These are phyloP conservation scores for Coregonus suidteri DNA, from an alignment of 2,797 vertebrate species.

Conservation along the genomic window DNA sequence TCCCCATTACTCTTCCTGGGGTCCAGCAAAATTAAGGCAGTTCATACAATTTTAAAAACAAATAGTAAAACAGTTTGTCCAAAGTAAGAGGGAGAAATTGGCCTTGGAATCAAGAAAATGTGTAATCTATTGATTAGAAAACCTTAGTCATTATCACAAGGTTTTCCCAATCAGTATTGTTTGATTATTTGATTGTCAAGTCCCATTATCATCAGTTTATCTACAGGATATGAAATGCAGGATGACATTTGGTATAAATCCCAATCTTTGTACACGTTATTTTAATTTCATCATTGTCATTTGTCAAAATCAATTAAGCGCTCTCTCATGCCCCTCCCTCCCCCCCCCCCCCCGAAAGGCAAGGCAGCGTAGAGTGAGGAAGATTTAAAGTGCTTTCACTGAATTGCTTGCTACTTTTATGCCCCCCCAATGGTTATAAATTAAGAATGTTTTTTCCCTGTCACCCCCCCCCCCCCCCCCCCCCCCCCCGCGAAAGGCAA, in stretches of 20 bases:
- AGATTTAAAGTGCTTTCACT: slow-evolving; percentile 10
- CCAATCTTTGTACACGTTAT: not conserved
- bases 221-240: not conserved
- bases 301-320: not conserved
- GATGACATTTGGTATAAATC: too few species aligned
- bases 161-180: not conserved
- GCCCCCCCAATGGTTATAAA: slow-evolving; percentile 27
- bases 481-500: too few species aligned
- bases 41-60: not conserved
- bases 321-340: slow-evolving; percentile 9
- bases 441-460: slow-evolving; percentile 4
- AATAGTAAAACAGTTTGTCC: not conserved
- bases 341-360: too few species aligned
- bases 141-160: not conserved
- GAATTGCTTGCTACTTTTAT: slow-evolving; percentile 8
- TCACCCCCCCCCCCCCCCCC: too few species aligned
- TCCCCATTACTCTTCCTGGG: too few species aligned
- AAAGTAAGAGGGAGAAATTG: not conserved
- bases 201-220: not conserved
- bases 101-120: not conserved
- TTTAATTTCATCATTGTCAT: not conserved
- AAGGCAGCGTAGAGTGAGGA: not conserved
- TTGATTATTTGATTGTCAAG: not conserved
- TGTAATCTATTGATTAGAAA: not conserved
- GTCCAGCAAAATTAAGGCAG: too few species aligned